Evolutionary conservation across 2,888 invertebrate genomes (phyloP), one percentile per base, ranked within the genome.

Genomic region (Rhogogaster chlorosoma): DNA sequence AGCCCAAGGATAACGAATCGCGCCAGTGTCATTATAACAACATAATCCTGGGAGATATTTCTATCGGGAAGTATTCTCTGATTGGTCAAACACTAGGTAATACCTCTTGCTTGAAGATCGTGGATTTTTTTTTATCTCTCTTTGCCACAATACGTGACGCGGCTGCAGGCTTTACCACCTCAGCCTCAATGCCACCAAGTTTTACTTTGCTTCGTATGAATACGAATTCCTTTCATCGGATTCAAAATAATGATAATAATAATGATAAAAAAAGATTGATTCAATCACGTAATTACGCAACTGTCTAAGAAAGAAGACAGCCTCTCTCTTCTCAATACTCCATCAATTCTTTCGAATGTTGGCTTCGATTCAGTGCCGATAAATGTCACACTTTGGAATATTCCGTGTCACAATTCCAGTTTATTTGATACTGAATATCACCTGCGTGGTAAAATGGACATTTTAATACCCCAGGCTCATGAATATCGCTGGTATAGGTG

Each of bases 1-100:
- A 77, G 42, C 5, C 77, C 77, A 77, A 77, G 77, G 77, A 77
- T 53, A 49, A 0, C 67, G 29, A 64, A 32, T 10, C 49, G n/a
- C 36, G 71, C 42, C 71, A 42, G 71, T 42, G 42, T 73, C 42
- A 42, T 73, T 73, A n/a, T 71, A 42, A 71, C 10, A 42, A n/a
- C 26, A 26, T 38, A 73, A 73, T 73, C 38, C 71, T 73, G n/a
- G 18, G 15, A 42, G 15, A n/a, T 49, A 77, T 29, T 49, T 26
- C 26, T 29, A 49, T 29, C 38, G 29, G 49, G 77, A 77, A 77
- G 71, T 71, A 38, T 71, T 71, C 22, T 10, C n/a, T 12, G 22
- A 71, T 71, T 71, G 71, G 42, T 71, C 36, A 29, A 71, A 0
- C 18, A 18, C n/a, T n/a, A n/a, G n/a, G 12, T 67, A 29, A 22